phyloP scores from a whole-genome alignment of 1,140 invertebrate genomes.

The Orius insidiosus region DNA sequence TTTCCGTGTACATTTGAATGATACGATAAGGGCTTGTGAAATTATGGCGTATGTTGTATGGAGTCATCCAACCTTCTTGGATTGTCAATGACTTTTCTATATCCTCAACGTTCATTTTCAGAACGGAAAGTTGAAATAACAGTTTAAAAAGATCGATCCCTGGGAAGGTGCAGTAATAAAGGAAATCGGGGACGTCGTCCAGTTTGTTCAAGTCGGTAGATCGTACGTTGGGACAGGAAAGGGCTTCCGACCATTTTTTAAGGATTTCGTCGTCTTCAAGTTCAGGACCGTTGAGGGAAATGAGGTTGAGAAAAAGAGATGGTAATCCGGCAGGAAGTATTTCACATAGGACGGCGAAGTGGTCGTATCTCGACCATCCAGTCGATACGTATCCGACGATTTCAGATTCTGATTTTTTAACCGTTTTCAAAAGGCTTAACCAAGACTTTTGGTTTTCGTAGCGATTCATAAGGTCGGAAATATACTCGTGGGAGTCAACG shows the following conservation, averaged over 20 bases:
- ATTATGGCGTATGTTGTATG: conserved; percentile 14
- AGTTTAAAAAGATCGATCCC: conserved; percentile 9
- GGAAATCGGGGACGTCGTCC: neutral
- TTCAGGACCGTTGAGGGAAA: conserved; percentile 17
- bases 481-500: conserved; percentile 30
- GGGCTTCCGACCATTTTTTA: no score
- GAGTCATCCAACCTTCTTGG: conserved; percentile 7
- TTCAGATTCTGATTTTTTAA: neutral
- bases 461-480: conserved; percentile 32
- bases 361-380: conserved; percentile 31
- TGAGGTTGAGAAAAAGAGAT: conserved; percentile 28
- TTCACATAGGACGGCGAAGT: conserved; percentile 47
- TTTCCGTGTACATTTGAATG: neutral
- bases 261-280: neutral
- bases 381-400: conserved; percentile 17
- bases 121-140: neutral
- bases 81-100: conserved; percentile 9
- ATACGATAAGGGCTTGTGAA: conserved; percentile 12
- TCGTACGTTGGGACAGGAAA: neutral
- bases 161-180: conserved; percentile 7
- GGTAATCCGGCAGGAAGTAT: conserved; percentile 45
- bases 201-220: neutral
- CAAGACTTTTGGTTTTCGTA: conserved; percentile 21
- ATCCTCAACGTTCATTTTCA: conserved; percentile 9
- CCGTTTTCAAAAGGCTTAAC: conserved; percentile 11